These are phyloP conservation scores for honey bee (Apis mellifera) DNA, from an alignment of 1,140 invertebrate genomes.

Conservation along the genomic window DNA sequence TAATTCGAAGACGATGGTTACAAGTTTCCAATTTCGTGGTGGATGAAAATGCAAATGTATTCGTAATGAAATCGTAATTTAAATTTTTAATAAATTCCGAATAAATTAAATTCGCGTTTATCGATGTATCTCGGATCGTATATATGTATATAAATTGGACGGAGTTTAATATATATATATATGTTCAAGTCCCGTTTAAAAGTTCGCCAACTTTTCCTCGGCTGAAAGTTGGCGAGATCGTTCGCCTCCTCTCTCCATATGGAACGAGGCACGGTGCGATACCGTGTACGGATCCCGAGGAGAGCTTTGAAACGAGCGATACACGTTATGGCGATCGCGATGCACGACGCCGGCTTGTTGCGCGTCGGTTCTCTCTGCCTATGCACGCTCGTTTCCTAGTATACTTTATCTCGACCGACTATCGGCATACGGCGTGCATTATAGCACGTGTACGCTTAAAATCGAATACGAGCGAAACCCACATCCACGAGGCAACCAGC, in stretches of 20 bases:
- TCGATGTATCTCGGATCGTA: no score
- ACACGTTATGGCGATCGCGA: constrained; percentile 48
- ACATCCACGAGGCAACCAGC: not conserved
- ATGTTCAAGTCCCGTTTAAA: not conserved
- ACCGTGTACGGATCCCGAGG: constrained; percentile 14
- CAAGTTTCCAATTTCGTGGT: no score
- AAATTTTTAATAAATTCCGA: no score
- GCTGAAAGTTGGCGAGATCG: not conserved
- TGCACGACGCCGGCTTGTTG: constrained; percentile 38
- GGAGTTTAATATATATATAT: no score
- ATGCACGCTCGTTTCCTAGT: constrained; percentile 68
- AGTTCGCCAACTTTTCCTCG: constrained; percentile 3
- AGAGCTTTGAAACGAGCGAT: constrained; percentile 40
- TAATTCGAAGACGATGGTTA: no score
- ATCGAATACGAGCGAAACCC: constrained; percentile 14
- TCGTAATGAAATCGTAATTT: no score
- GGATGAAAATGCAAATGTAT: no score
- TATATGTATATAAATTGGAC: no score
- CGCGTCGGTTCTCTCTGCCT: constrained; percentile 22
- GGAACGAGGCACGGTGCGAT: constrained; percentile 6
- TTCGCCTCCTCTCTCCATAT: not conserved
- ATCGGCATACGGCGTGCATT: constrained; percentile 57
- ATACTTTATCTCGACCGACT: constrained; percentile 70
- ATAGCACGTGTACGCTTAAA: constrained; percentile 42
- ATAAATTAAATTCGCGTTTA: no score